Conservation (phyloP, 1,140 invertebrate species). For the Drosophila obscura region DNA sequence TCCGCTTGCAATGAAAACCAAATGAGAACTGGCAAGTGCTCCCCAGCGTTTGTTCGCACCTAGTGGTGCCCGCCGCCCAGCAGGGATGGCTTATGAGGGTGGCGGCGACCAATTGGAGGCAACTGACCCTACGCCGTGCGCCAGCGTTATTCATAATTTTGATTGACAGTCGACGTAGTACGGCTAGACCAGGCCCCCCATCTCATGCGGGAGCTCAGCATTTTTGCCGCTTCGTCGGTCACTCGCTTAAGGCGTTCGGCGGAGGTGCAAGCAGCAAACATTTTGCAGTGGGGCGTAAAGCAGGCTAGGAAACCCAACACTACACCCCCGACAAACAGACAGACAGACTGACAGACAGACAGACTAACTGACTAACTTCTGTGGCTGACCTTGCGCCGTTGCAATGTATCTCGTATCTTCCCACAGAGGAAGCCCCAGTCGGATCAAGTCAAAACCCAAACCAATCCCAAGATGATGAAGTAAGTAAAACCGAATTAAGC, state of each 20-base stretch:
- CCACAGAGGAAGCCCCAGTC: slow-evolving; percentile 29
- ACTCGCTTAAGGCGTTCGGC: slow-evolving; percentile 4
- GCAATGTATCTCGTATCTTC: slow-evolving; percentile 30
- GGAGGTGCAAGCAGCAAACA: slow-evolving; percentile 22
- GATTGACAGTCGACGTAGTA: slow-evolving; percentile 66
- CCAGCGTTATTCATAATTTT: slow-evolving; percentile 71
- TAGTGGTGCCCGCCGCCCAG: slow-evolving; percentile 17
- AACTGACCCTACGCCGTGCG: slow-evolving; percentile 59
- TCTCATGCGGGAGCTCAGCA: slow-evolving; percentile 49
- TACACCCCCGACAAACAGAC: slow-evolving; percentile 28
- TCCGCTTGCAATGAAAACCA: slow-evolving; percentile 49
- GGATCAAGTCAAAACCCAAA: slow-evolving; percentile 42
- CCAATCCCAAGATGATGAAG: slow-evolving; percentile 46
- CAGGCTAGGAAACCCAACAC: slow-evolving; percentile 56
- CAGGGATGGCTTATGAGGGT: slow-evolving; percentile 4
- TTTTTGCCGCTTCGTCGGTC: slow-evolving; percentile 70
- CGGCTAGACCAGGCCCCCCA: slow-evolving; percentile 18
- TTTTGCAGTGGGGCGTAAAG: slow-evolving; percentile 11
- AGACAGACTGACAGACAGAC: slow-evolving; percentile 14
- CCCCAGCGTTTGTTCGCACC: slow-evolving; percentile 32
- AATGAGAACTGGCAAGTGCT: slow-evolving; percentile 69
- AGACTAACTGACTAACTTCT: slow-evolving; percentile 38
- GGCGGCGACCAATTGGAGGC: slow-evolving; percentile 45
- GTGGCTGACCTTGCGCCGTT: slow-evolving; percentile 66
- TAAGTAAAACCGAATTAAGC: slow-evolving; percentile 44